phyloP scores from a whole-genome alignment of 2,888 invertebrate species.

The Drosophila emarginata region DNA sequence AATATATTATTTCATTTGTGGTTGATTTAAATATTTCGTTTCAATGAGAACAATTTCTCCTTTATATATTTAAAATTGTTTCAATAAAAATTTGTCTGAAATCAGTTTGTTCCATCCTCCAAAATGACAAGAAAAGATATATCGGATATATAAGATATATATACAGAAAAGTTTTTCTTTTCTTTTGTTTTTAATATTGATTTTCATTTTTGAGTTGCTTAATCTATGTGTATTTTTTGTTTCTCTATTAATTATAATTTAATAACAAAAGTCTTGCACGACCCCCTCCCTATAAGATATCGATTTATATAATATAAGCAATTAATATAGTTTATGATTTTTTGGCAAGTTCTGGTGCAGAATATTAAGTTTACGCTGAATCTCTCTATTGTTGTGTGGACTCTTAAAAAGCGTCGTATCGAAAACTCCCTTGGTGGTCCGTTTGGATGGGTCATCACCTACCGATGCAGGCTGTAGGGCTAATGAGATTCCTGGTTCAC shows the following conservation, averaged over 20 bases:
- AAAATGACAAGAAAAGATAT: too few relatives aligned
- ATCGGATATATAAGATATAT: not conserved
- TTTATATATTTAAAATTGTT: not conserved
- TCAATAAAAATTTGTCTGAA: too few relatives aligned
- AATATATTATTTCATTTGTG: not conserved
- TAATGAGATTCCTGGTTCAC: constrained; percentile 14
- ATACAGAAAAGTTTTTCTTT: not conserved
- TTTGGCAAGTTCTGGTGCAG: constrained; percentile 75
- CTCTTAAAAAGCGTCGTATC: constrained; percentile 80
- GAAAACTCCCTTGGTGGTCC: constrained; percentile 78
- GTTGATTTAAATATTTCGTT: not conserved
- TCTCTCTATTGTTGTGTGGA: constrained; percentile 66
- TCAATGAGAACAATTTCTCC: not conserved
- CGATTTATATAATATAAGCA: not conserved
- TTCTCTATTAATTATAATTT: constrained; percentile 1
- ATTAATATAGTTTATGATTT: constrained; percentile 79
- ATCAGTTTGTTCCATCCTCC: too few relatives aligned
- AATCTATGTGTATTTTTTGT: not conserved
- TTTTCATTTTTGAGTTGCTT: not conserved
- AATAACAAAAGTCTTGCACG: not conserved
- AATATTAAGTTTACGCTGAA: constrained; percentile 52
- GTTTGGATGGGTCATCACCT: constrained; percentile 44
- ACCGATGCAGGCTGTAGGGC: constrained; percentile 41
- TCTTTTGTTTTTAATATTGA: not conserved
- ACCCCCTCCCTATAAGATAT: not conserved